phyloP scores from a whole-genome alignment of 2,888 invertebrate species.

The Prostheceraeus crozeri region DNA sequence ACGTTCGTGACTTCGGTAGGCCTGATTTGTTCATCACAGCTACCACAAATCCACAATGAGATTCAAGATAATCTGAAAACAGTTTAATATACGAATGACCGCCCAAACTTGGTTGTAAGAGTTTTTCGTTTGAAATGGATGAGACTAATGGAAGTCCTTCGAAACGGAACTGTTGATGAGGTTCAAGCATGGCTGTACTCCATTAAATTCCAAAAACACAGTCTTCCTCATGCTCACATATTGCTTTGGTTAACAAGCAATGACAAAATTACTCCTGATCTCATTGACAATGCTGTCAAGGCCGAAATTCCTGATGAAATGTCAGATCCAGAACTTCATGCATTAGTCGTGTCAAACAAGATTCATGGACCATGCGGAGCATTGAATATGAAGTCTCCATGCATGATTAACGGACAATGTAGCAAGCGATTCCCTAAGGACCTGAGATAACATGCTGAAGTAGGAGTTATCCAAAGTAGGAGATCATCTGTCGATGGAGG shows the following conservation, averaged over 20 bases:
- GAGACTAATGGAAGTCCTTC: too few species aligned
- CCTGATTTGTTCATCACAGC: slow-evolving; percentile 53
- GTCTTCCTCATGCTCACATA: slow-evolving; percentile 45
- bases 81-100: slow-evolving; percentile 33
- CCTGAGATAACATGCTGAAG: too few species aligned
- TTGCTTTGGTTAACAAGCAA: slow-evolving; percentile 43
- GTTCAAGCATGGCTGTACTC: slow-evolving; percentile 43
- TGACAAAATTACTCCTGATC: too few species aligned
- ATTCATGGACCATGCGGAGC: slow-evolving; percentile 45
- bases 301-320: slow-evolving; percentile 44
- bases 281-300: slow-evolving; percentile 37
- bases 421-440: slow-evolving; percentile 53
- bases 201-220: slow-evolving; percentile 50
- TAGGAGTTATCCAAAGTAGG: too few species aligned
- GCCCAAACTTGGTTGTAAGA: too few species aligned
- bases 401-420: slow-evolving; percentile 54
- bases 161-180: too few species aligned
- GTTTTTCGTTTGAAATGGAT: too few species aligned
- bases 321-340: slow-evolving; percentile 41
- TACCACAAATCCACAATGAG: slow-evolving; percentile 39
- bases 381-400: slow-evolving; percentile 45
- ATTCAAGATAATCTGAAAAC: slow-evolving; percentile 29
- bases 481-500: too few species aligned
- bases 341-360: slow-evolving; percentile 42
- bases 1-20: slow-evolving; percentile 54